Evolutionary conservation across 2,888 invertebrate genomes (phyloP).

Genomic region (Drosophila emarginata): DNA sequence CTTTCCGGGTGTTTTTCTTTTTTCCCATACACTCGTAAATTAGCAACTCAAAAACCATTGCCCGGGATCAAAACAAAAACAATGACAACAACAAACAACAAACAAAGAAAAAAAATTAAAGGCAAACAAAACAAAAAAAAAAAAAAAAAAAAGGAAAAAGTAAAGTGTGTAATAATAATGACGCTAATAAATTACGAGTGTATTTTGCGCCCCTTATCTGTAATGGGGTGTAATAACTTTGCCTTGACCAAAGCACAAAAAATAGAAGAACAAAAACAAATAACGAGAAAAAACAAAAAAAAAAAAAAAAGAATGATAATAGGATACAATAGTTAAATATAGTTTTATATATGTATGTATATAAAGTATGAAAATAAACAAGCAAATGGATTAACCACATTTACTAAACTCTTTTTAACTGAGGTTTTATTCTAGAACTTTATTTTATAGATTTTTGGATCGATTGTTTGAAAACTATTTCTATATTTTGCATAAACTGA

Average conservation of each 20-base stretch:
- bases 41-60: conserved; percentile 19
- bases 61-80: conserved; percentile 5
- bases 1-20: neutral
- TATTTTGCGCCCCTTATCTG: conserved; percentile 16
- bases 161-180: conserved; percentile 19
- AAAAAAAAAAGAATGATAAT: neutral
- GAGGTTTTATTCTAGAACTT: too few relatives aligned
- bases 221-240: conserved; percentile 16
- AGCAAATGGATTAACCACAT: neutral
- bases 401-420: neutral
- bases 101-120: neutral
- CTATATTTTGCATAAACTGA: too few relatives aligned
- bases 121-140: neutral
- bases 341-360: neutral
- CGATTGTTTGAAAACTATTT: too few relatives aligned
- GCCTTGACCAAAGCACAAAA: neutral
- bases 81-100: neutral
- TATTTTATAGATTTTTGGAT: too few relatives aligned
- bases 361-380: neutral
- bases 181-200: conserved; percentile 24
- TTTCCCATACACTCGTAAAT: conserved; percentile 12
- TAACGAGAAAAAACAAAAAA: too few relatives aligned
- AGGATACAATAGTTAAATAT: neutral
- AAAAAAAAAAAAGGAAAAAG: neutral
- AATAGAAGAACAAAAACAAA: neutral